Percentiles rank a stretch among this genome's conserved stretches.
Evolutionary conservation across 2,888 invertebrate species (phyloP).

Genomic region (Stegophylla sp.): DNA sequence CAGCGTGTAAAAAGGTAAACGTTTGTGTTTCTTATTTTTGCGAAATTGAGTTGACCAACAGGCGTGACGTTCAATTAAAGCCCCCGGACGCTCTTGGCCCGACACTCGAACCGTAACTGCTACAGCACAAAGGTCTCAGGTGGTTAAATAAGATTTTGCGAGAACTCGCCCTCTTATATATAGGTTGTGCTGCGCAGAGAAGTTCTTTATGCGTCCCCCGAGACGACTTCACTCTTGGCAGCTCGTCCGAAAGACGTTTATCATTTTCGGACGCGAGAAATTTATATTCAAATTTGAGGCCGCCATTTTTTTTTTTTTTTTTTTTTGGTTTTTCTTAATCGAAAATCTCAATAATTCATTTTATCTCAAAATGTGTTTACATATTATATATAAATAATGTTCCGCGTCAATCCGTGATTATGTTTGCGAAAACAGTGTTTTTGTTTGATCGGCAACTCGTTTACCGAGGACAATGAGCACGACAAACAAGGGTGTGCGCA

Average conservation of each 20-base stretch:
- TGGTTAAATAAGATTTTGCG: constrained; percentile 50
- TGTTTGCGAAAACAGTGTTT: constrained; percentile 43
- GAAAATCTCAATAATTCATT: constrained; percentile 7
- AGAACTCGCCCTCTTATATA: constrained; percentile 18
- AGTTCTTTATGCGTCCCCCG: constrained; percentile 45
- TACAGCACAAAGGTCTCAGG: constrained; percentile 41
- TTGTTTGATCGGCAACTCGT: constrained; percentile 45
- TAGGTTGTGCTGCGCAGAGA: too few relatives aligned
- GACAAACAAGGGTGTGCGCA: constrained; percentile 34
- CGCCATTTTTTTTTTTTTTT: not conserved
- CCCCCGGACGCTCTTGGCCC: constrained; percentile 22
- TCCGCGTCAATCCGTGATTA: constrained; percentile 30
- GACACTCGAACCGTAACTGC: constrained; percentile 48
- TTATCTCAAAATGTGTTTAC: too few relatives aligned
- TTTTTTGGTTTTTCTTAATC: constrained; percentile 9
- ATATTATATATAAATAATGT: too few relatives aligned
- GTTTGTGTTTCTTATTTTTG: not conserved
- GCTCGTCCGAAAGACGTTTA: constrained; percentile 18
- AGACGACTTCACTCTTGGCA: constrained; percentile 30
- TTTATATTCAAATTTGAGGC: not conserved
- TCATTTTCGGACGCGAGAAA: constrained; percentile 43
- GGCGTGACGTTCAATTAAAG: constrained; percentile 53
- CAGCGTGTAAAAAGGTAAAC: not conserved
- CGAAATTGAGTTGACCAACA: constrained; percentile 52
- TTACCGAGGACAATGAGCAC: constrained; percentile 14